Conservation (phyloP, 2,113 vertebrate species). For the Climacteris rufus region DNA sequence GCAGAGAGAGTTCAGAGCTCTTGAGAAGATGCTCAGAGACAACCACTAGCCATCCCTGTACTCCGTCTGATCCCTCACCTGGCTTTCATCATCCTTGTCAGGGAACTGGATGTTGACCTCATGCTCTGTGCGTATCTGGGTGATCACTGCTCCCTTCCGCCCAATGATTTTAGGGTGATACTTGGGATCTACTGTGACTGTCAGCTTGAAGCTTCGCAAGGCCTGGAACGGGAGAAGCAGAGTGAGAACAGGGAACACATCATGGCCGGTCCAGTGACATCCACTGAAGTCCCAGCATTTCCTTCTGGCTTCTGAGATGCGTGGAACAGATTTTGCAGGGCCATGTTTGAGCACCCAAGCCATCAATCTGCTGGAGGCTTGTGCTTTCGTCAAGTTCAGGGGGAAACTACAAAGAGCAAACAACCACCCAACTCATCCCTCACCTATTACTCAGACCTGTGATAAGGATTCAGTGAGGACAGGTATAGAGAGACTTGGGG, state of each 20-base stretch:
- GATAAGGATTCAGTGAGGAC: not conserved
- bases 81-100: constrained; percentile 94
- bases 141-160: constrained; percentile 95
- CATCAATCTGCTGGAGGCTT: not conserved
- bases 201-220: constrained; percentile 93
- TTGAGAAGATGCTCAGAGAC: not conserved
- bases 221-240: constrained; percentile 70
- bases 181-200: constrained; percentile 93
- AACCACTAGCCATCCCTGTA: not conserved
- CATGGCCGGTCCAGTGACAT: not conserved
- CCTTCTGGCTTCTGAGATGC: not conserved
- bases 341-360: not conserved
- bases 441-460: not conserved
- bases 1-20: not conserved
- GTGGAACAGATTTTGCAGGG: not conserved
- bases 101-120: constrained; percentile 98
- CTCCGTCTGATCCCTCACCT: constrained; percentile 74
- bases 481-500: not conserved
- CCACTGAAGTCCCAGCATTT: not conserved
- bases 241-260: not conserved
- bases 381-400: not conserved
- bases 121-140: constrained; percentile 90
- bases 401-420: not conserved
- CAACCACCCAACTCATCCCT: not conserved
- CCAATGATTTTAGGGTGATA: constrained; percentile 99